Evolutionary conservation across 2,888 invertebrate genomes (phyloP), one percentile per base, ranked within the genome.

Genomic region (Elmis aenea): DNA sequence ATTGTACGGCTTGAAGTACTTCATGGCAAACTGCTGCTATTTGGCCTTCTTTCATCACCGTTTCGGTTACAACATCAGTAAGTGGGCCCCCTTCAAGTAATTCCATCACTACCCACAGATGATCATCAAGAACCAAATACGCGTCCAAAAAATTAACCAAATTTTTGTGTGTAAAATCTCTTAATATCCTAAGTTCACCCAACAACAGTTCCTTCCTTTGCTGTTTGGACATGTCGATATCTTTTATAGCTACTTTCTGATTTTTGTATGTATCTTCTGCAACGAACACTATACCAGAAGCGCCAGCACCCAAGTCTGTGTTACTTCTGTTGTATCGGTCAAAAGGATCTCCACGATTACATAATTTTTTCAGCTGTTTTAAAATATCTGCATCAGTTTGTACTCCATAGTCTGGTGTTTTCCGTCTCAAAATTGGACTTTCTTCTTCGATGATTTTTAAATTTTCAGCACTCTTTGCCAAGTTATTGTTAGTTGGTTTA

Each of bases 41-140:
- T 63, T 97, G 96, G 0, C 86, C 84, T 62, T 96, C 95, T 56
- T 93, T 91, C 89, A 97, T 90, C 4, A 95, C 83, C 1, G 95
- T 95, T 68, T 96, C 95, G 1, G 92, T 94, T 20, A 96, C 96
- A 0, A 97, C 95, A 61, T 96, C 95, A 0, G 97, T 97, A 26
- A 97, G 71, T 5, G 95, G 91, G 1, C 97, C 97, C 3, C 96
- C 93, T 53, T 92, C 89, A 40, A 97, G 74, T 34, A 92, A 78
- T 66, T 96, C 96, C 93, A 96, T 94, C 1, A 94, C 83, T 0
- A 93, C 96, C 95, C 95, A 97, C 3, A 97, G 74, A 62, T 94
- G 91, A 36, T 91, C 87, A 45, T 85, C 81, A 16, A 58, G 54
- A 26, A 92, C 79, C n/a, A 94, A 78, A 72, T 91, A 94, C 6